A percentile compares a stretch with the other conserved stretches of the same genome.
These are phyloP conservation scores for Trypoxylon attenuatum DNA, from an alignment of 2,888 invertebrate species.

Conservation along the genomic window DNA sequence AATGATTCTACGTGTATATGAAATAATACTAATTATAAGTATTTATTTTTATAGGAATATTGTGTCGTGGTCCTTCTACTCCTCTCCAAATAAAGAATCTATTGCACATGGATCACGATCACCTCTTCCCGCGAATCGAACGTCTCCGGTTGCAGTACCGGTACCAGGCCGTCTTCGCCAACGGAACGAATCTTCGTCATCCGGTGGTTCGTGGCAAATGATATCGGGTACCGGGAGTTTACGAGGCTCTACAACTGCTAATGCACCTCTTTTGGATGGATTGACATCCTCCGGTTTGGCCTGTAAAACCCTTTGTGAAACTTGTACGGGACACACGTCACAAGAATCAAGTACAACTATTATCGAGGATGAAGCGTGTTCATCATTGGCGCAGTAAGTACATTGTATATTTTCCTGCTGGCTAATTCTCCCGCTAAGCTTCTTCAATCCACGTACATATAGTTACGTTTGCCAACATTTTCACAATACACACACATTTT, in stretches of 20 bases:
- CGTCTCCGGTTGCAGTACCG: conserved; percentile 82
- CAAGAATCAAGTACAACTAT: conserved; percentile 75
- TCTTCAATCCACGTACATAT: too few relatives aligned
- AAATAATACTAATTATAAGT: background rate
- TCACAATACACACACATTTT: too few relatives aligned
- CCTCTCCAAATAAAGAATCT: conserved; percentile 66
- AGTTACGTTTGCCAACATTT: too few relatives aligned
- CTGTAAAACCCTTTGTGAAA: conserved; percentile 61
- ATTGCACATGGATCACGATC: conserved; percentile 64
- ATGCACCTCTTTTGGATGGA: conserved; percentile 64
- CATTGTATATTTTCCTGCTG: background rate
- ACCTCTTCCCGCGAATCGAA: conserved; percentile 73
- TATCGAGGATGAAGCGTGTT: conserved; percentile 71
- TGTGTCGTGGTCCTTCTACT: conserved; percentile 63
- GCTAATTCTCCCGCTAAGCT: background rate
- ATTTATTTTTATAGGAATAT: conserved; percentile 57
- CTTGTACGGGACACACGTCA: conserved; percentile 69
- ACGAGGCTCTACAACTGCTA: conserved; percentile 76
- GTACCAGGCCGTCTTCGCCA: conserved; percentile 76
- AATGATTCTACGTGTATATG: background rate
- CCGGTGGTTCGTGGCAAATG: conserved; percentile 82
- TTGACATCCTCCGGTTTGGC: conserved; percentile 60
- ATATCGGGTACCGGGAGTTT: conserved; percentile 82
- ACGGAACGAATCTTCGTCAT: conserved; percentile 79
- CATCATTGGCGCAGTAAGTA: conserved; percentile 61